Percentiles rank a stretch among this genome's conserved stretches.
These are phyloP conservation scores for Pocillopora damicornis DNA, from an alignment of 64 coral and sea anemone species.

Conservation along the genomic window DNA sequence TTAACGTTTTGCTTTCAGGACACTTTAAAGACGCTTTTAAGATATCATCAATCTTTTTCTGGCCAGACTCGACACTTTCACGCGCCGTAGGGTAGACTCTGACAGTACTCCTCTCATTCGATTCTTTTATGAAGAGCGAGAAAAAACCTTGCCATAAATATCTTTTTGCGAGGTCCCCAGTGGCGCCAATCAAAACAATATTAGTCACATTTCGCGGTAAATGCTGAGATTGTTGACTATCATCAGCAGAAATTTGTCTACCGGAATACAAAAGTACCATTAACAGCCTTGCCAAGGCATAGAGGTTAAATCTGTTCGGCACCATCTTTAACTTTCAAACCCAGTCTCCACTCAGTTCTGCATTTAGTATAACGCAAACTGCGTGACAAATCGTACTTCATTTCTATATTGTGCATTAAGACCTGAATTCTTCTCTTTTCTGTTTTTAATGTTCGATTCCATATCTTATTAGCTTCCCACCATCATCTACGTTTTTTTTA, in stretches of 20 bases:
- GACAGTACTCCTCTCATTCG: constrained; percentile 17
- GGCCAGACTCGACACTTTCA: constrained; percentile 27
- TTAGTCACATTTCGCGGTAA: constrained; percentile 36
- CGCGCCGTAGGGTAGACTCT: constrained; percentile 67
- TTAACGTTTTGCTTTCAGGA: neutral
- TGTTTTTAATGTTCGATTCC: no score
- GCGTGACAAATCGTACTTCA: neutral
- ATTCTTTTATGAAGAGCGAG: constrained; percentile 49
- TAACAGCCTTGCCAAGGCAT: neutral
- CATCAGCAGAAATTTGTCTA: neutral
- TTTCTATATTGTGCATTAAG: no score
- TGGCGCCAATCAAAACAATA: constrained; percentile 74
- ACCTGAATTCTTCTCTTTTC: no score
- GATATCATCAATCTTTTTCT: constrained; percentile 57
- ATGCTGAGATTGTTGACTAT: neutral
- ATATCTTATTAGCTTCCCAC: no score
- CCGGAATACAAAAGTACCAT: neutral
- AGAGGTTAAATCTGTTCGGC: neutral
- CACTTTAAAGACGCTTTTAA: constrained; percentile 53
- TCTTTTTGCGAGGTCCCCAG: constrained; percentile 75
- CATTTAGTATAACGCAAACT: neutral
- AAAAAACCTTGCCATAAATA: constrained; percentile 89
- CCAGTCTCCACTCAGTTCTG: neutral
- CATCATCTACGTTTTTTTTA: no score
- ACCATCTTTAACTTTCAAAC: neutral